Base-by-base conservation (phyloP, 2,888 invertebrate species). In the Patella depressa region DNA sequence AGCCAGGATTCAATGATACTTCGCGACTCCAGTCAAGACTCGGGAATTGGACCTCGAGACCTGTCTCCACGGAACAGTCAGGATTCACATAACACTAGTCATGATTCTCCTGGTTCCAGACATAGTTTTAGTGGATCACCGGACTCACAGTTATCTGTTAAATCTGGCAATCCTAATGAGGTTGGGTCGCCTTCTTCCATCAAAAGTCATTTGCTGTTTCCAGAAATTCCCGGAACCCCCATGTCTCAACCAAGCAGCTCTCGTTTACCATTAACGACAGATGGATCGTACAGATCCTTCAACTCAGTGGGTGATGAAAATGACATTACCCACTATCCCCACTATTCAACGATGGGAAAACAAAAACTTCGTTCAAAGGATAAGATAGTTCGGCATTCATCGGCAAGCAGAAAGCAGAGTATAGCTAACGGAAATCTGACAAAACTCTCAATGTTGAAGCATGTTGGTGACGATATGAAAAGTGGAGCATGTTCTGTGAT, bases 401-500 rank as follows among this genome's bases (percentile, higher is more conserved):
- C 45, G 45, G 72, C 78, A 45, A 80, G 72, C 77, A 74, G 73
- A 75, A 73, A 77, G 14, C 80, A 80, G 76, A 75, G 77, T 29
- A 78, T 79, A 59, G 71, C 75, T 65, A 76, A 72, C 24, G 76
- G 74, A 19, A 76, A 72, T 65, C 59, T 76, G 29, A 72, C 76
- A 15, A 76, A 69, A 65, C 59, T 73, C 24, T 65, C 72, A 15
- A 54, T 73, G 19, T 53, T 72, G 19, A 69, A 55, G 11, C 65
- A 24, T 65, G 57, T 71, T 55, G 53, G 53, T 65, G 53, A 57
- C n/a, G 53, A 70, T 34, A 76, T 24, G 53, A 71, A 73, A 72
- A 83, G 82, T 76, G 77, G 76, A 55, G 80, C 82, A 29, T 83
- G 82, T 71, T 55, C 57, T 24, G 78, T 83, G 14, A 83, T 83